A percentile compares a stretch with the other conserved stretches of the same genome.
Evolutionary conservation across 2,888 invertebrate species (phyloP).

Genomic region (Trichacis sp.): DNA sequence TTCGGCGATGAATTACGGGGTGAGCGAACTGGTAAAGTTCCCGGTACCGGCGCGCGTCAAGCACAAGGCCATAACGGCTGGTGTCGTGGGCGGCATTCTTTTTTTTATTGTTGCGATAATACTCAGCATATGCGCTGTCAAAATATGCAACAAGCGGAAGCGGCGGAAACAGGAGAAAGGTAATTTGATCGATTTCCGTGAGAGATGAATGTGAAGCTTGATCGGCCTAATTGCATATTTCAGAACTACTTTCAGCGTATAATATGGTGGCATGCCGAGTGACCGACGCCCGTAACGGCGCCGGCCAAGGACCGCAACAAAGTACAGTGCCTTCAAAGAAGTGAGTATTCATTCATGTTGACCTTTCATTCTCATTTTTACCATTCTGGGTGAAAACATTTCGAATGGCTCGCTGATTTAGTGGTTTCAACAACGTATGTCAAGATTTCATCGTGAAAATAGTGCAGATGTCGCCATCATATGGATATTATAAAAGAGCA

Average conservation of each 20-base stretch:
- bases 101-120: constrained; percentile 98
- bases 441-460: too few species aligned
- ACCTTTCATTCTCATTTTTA: background rate
- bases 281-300: constrained; percentile 92
- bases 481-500: too few species aligned
- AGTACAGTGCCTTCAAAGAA: constrained; percentile 98
- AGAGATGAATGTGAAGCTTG: too few species aligned
- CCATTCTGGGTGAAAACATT: too few species aligned
- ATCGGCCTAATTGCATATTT: constrained; percentile 51
- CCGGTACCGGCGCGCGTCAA: constrained; percentile 91
- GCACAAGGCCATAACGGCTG: constrained; percentile 96
- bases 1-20: constrained; percentile 87
- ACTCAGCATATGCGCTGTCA: constrained; percentile 95
- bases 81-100: constrained; percentile 95
- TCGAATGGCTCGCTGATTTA: too few species aligned
- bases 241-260: constrained; percentile 87
- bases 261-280: constrained; percentile 98
- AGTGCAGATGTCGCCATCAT: too few species aligned
- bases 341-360: constrained; percentile 75
- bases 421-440: too few species aligned
- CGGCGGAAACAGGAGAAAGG: constrained; percentile 98
- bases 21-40: constrained; percentile 89
- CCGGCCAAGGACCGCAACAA: constrained; percentile 72
- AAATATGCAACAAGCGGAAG: constrained; percentile 97
- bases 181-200: too few species aligned